These are phyloP conservation scores for Darevskia nairensis DNA, from an alignment of 2,797 vertebrate genomes.

Conservation along the genomic window DNA sequence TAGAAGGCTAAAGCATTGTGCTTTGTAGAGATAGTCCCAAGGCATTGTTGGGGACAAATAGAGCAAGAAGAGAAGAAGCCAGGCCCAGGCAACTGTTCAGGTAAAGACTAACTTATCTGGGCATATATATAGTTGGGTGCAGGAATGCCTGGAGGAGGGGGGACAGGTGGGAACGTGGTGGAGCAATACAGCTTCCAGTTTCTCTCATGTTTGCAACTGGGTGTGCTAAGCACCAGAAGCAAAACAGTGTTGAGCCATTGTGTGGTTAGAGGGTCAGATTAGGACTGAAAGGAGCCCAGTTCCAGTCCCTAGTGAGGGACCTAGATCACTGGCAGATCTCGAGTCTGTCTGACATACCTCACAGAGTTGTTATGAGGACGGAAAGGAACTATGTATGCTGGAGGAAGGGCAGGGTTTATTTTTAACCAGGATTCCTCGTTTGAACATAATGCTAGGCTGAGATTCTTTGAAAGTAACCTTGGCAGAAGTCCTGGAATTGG, in stretches of 20 bases:
- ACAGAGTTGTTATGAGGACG: neutral
- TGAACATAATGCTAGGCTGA: no score
- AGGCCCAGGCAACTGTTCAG: neutral
- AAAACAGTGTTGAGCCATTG: neutral
- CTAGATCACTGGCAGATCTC: neutral
- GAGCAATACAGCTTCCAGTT: neutral
- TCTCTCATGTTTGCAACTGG: neutral
- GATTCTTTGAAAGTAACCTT: no score
- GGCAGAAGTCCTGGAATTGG: no score
- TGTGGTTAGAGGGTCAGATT: neutral
- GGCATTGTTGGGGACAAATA: neutral
- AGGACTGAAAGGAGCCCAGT: neutral
- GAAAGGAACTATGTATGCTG: neutral
- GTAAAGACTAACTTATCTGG: neutral
- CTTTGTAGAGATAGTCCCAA: neutral
- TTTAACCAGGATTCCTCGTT: no score
- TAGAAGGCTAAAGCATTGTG: neutral
- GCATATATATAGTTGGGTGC: neutral
- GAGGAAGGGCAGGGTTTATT: no score
- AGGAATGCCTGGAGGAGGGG: neutral
- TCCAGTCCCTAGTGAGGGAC: neutral
- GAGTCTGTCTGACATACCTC: neutral
- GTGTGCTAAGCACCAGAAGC: neutral
- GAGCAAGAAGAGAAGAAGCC: neutral
- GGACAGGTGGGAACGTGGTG: accelerated